phyloP scores from a whole-genome alignment of 1,140 invertebrate species.

The Myzus persicae region DNA sequence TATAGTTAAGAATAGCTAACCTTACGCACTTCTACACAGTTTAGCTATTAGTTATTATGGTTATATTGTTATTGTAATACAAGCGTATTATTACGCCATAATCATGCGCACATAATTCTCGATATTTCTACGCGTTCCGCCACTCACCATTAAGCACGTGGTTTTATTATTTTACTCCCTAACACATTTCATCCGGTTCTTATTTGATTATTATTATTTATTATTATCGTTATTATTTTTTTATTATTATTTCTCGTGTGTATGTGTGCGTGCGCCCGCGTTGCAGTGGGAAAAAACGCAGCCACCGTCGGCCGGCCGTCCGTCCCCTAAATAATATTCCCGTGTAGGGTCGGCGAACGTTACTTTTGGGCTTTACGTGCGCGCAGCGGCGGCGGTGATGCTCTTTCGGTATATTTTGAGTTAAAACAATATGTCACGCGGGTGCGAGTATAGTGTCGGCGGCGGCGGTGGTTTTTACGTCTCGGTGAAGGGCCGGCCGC shows the following conservation, averaged over 20 bases:
- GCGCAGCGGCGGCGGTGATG: neutral
- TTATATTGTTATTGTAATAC: too few relatives aligned
- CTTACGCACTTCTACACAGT: too few relatives aligned
- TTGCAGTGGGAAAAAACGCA: slow-evolving; percentile 53
- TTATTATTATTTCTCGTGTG: neutral
- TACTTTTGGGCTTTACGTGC: slow-evolving; percentile 52
- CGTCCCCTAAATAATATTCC: neutral
- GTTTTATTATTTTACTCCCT: neutral
- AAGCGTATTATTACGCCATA: neutral
- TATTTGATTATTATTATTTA: slow-evolving; percentile 32
- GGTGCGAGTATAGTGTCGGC: slow-evolving; percentile 11
- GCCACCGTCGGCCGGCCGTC: neutral
- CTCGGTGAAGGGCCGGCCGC: neutral
- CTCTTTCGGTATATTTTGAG: neutral
- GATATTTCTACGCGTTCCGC: neutral
- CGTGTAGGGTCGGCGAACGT: neutral
- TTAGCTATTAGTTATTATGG: too few relatives aligned
- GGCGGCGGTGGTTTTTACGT: neutral
- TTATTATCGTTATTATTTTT: slow-evolving; percentile 37
- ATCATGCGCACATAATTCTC: neutral
- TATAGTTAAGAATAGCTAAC: too few relatives aligned
- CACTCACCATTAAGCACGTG: neutral
- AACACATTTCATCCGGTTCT: neutral
- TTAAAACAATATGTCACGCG: slow-evolving; percentile 53
- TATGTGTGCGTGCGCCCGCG: neutral